Base-by-base conservation (phyloP, 2,113 vertebrate species). In the Erythrocebus patas region DNA sequence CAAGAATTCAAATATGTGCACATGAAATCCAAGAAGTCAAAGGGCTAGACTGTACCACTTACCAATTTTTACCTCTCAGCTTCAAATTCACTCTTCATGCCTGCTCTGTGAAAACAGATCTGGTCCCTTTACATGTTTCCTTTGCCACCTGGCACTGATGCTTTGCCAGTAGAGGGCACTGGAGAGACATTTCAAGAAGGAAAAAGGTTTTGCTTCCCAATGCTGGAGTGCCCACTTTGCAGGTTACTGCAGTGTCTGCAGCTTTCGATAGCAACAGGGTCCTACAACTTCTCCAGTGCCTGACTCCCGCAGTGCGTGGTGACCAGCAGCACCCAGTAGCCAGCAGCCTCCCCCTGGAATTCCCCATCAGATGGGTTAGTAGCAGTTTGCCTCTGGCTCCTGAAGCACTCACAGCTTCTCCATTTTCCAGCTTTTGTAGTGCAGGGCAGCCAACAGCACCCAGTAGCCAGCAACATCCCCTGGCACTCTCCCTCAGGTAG, bases 121-220 rank as follows among this genome's bases (percentile, higher is more conserved):
- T 90, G 73, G 32, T 59, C 35, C 1, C 14, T 72, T 76, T 45
- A 89, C 94, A 30, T 59, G 68, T 96, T 95, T 52, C 79, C 57
- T 92, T 96, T 85, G 55, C 48, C 89, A 86, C 20, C 40, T 85
- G 75, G 73, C 23, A n/a, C 64, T 76, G 73, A 91, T 45, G 27
- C 14, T 90, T 90, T 59, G 75, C 91, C 92, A 85, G 22, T 90
- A 96, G 95, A 96, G 92, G 96, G 70, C 59, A 76, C 79, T 90
- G 76, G 80, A 97, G 64, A 92, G 59, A 82, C 82, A 78, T 3
- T 50, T n/a, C 66, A 90, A 76, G n/a, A 59, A 90, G 59, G 57
- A 82, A 95, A 86, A 43, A 45, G 23, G 61, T 43, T 97, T 83
- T 50, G 45, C 61, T 84, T 91, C 43, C 27, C 1, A 13, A 16